A percentile compares a stretch with the other conserved stretches of the same genome.
Conservation (phyloP, 2,797 vertebrate genomes). For the Sebastolobus altivelis region DNA sequence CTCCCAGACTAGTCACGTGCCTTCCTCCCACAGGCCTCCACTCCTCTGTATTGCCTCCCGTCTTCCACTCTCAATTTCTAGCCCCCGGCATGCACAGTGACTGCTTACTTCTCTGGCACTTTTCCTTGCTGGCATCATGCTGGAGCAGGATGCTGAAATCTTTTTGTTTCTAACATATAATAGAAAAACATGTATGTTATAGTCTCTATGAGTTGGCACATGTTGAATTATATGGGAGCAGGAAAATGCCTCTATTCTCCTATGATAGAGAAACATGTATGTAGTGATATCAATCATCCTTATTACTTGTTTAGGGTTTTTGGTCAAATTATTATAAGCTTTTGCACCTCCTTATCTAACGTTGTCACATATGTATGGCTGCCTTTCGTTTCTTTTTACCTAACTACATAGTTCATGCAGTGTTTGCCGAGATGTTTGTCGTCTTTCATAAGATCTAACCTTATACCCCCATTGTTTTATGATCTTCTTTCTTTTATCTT, state of each 20-base stretch:
- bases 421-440: neutral
- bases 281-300: neutral
- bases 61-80: slow-evolving; percentile 37
- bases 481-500: neutral
- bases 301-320: neutral
- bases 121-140: slow-evolving; percentile 7
- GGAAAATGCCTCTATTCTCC: neutral
- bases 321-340: neutral
- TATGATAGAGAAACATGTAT: neutral
- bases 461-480: neutral
- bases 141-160: neutral
- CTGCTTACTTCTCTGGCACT: slow-evolving; percentile 21
- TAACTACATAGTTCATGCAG: neutral
- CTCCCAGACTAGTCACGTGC: slow-evolving; percentile 65
- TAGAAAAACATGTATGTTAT: neutral
- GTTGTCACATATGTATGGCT: neutral
- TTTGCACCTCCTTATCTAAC: neutral
- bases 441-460: neutral
- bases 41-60: slow-evolving; percentile 48
- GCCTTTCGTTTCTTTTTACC: neutral
- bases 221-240: neutral
- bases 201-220: neutral
- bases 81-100: slow-evolving; percentile 5
- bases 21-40: slow-evolving; percentile 62
- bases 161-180: neutral